Conservation (phyloP, 2,888 invertebrate species). For the Alsophila aescularia region DNA sequence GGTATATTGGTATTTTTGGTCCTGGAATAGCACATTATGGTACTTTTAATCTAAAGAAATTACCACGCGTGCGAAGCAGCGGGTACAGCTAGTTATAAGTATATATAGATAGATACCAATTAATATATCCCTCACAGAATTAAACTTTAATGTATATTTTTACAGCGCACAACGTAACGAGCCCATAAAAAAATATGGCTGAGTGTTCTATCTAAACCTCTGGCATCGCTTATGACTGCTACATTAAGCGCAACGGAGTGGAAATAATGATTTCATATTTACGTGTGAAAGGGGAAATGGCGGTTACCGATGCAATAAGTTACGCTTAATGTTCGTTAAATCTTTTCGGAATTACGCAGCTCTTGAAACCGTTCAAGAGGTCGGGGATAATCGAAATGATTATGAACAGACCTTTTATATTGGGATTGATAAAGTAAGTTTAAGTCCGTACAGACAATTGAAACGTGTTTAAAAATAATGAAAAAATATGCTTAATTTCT, state of each 20-base stretch:
- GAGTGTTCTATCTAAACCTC: conserved; percentile 9
- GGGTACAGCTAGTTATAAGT: too few relatives aligned
- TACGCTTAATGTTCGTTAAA: conserved; percentile 18
- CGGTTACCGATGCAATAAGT: conserved; percentile 15
- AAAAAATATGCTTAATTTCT: too few relatives aligned
- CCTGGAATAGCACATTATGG: too few relatives aligned
- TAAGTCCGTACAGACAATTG: too few relatives aligned
- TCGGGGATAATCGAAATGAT: conserved; percentile 17
- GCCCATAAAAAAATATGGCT: background rate
- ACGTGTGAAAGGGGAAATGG: conserved; percentile 12
- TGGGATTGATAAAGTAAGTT: background rate
- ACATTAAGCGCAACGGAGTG: conserved; percentile 18
- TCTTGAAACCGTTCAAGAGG: conserved; percentile 11
- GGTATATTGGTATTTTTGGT: too few relatives aligned
- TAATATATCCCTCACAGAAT: background rate
- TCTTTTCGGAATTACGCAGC: conserved; percentile 14
- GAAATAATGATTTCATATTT: conserved; percentile 25
- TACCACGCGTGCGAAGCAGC: too few relatives aligned
- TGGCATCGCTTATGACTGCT: conserved; percentile 11
- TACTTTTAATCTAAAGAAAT: too few relatives aligned
- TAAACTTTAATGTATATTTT: background rate
- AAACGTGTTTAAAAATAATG: too few relatives aligned
- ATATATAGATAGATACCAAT: too few relatives aligned
- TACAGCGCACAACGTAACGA: background rate
- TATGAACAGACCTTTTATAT: conserved; percentile 6